Evolutionary conservation across 1,140 invertebrate species (phyloP), one percentile per base, ranked within the genome.

Genomic region (Drosophila santomea): DNA sequence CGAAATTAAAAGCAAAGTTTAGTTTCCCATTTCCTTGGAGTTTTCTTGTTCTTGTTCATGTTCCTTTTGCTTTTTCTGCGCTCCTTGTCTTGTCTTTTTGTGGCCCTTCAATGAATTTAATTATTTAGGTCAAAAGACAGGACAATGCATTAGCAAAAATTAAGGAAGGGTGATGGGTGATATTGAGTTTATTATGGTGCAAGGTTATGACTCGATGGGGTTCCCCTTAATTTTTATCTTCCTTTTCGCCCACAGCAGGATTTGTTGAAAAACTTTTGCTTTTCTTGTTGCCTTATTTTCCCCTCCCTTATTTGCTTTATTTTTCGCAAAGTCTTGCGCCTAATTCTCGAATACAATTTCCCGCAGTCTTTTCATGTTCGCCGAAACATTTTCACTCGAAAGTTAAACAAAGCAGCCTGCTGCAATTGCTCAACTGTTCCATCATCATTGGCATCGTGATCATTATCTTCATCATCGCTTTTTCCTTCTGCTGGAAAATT

Each of bases 71-170:
- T 3, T 32, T 32, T 32, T 32, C 32, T 32, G 32, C 7, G 32
- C 23, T 41, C 14, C 10, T n/a, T 62, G 52, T 47, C 41, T 52
- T 73, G 57, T 23, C 56, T 41, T 25, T 44, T 48, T 44, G 43
- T 43, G 47, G 52, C 43, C 43, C 52, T 60, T 47, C 55, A 82
- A 68, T 78, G 82, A 88, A 88, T 88, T 89, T 89, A 88, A 88
- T 88, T 88, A 88, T 88, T 88, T 89, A 77, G 83, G 84, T 88
- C 83, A 88, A 83, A 89, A 68, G 79, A 80, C 64, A 83, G 71
- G 83, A 89, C 83, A 88, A 88, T 88, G 62, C 54, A 61, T 62
- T 79, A 45, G 81, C 62, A 61, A 60, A 57, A 32, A 32, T 32
- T 2, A 8, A 35, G 25, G 25, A 15, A 45, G 41, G 73, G 3